Evolutionary conservation across 2,888 invertebrate genomes (phyloP).

Genomic region (Acanthosepion lycidas): DNA sequence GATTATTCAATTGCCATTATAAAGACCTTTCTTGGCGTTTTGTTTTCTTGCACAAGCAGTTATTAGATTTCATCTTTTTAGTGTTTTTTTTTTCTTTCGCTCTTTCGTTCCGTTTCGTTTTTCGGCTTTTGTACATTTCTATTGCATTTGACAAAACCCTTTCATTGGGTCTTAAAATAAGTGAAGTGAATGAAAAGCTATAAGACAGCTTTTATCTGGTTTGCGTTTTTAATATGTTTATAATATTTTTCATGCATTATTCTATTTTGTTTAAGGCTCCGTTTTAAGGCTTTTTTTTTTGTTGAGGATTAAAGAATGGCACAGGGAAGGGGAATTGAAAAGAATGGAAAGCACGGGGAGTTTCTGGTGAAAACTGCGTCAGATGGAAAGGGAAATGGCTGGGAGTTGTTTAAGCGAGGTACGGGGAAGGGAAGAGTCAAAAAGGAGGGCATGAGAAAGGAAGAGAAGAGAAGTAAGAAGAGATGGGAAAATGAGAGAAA

Average conservation of each 20-base stretch:
- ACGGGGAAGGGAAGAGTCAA: no score
- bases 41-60: background rate
- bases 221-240: conserved; percentile 3
- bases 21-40: background rate
- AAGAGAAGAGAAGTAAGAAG: background rate
- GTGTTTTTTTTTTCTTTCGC: background rate
- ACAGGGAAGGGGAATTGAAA: background rate
- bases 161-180: conserved; percentile 33
- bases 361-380: background rate
- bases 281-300: background rate
- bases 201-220: background rate
- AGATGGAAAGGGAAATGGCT: background rate
- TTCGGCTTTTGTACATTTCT: conserved; percentile 22
- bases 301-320: background rate
- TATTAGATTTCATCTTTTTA: background rate
- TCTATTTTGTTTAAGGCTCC: background rate
- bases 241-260: conserved; percentile 23
- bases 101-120: background rate
- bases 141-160: background rate
- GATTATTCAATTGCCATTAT: background rate
- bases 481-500: background rate
- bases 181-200: conserved; percentile 7
- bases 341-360: background rate
- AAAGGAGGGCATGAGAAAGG: background rate
- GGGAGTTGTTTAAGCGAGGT: no score